Evolutionary conservation across 2,888 invertebrate genomes (phyloP), one percentile per base, ranked within the genome.

Genomic region (Cacoxenus indagator): DNA sequence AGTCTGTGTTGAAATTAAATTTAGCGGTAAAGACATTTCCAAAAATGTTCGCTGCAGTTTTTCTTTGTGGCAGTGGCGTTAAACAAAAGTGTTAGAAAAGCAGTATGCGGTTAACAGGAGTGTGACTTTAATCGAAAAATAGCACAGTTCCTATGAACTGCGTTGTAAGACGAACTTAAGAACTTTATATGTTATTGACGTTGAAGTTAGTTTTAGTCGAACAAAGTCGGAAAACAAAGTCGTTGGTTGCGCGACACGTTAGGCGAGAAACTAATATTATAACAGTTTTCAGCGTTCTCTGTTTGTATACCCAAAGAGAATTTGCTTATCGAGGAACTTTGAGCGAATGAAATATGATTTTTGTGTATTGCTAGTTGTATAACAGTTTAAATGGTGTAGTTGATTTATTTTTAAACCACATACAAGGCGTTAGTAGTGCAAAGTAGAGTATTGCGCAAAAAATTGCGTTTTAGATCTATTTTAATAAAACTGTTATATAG

Each of bases 11-110:
- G 22, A 37, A 24, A 43, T n/a, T 26, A 24, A 26, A 45, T 37
- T 24, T 14, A 14, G 8, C 14, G n/a, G 29, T n/a, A 29, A 57
- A 57, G 17, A n/a, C 26, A n/a, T 9, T 55, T 55, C n/a, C n/a
- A n/a, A n/a, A n/a, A n/a, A n/a, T n/a, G n/a, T 4, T 55, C 24
- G 22, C 24, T 62, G 24, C 24, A 24, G 24, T 62, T 19, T 26
- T 43, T 62, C 17, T 51, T 51, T 29, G 19, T 62, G 61, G 61
- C 61, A 62, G 61, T 62, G 61, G 43, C 43, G 22, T 62, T 62
- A 43, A 62, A 62, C 43, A 62, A 24, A 62, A 62, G 31, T n/a
- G n/a, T n/a, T n/a, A n/a, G n/a, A n/a, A n/a, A n/a, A n/a, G n/a
- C n/a, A n/a, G n/a, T n/a, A n/a, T n/a, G n/a, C n/a, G n/a, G n/a